Evolutionary conservation across 2,797 vertebrate species (phyloP), one percentile per base, ranked within the genome.

Genomic region (Nannoperca obscura): DNA sequence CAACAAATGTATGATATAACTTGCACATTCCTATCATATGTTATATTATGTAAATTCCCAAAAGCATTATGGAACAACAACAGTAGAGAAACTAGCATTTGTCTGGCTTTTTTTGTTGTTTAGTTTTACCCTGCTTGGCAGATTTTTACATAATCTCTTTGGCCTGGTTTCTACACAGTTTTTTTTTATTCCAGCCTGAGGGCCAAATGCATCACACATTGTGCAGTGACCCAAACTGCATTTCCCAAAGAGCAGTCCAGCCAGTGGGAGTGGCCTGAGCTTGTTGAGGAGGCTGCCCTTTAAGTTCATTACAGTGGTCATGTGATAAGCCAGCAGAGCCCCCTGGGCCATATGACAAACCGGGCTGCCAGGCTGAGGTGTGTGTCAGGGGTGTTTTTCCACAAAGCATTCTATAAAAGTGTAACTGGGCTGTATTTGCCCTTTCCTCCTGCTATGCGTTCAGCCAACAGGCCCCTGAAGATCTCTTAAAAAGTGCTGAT

Each of bases 341-440:
- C 94, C 94, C 77, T 89, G 95, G 94, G 95, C 91, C 93, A 86
- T 84, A 93, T 95, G 95, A 96, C 95, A 94, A 93, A 96, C 93
- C 73, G 93, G 89, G 91, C 94, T 94, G 94, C 92, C 91, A 91
- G 85, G 81, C 89, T 76, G 89, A 95, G 94, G 95, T 95, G 93
- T 94, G 95, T 94, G 94, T 95, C 95, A 94, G 93, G 95, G 95
- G 95, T 95, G 94, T 95, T 95, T 96, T 96, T 95, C 92, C 93
- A 95, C 94, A 95, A 95, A 96, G 94, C 94, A 93, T 95, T 95
- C 94, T 94, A 95, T 95, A 95, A 96, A 95, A 95, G 94, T 94
- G 94, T 95, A 95, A 95, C 95, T 93, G 94, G 94, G 91, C 93
- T 91, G 92, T 91, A 88, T 94, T 95, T 96, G 94, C 95, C 95